Base-by-base conservation (phyloP, 1,140 invertebrate genomes). In the Pseudobourletiella spinata region DNA sequence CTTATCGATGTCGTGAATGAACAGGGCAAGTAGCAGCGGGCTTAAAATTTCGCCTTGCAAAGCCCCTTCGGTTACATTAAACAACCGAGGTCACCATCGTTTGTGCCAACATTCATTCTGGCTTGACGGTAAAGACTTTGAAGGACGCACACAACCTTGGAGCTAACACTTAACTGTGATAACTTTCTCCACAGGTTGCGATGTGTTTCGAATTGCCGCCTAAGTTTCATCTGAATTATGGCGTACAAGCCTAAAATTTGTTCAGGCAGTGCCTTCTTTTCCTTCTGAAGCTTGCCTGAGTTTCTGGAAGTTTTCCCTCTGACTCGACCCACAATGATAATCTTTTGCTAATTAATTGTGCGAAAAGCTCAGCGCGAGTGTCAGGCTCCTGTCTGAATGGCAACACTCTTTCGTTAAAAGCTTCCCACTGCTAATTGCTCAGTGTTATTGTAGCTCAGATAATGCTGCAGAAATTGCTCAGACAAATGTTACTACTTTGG, bases 281-380 rank as follows among this genome's bases (percentile, higher is more conserved):
- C 44, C 28, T 52, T 46, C 52, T 14, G 57, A 43, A 62, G 24
- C 60, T 54, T 3, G 51, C 51, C 30, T 62, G 60, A 14, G n/a
- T 16, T 29, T 62, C 60, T 25, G 60, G 51, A 26, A 62, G 20
- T 24, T 25, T 57, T 4, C 54, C 28, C 44, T 62, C 28, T 18
- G 46, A 18, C 3, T 59, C 18, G 2, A n/a, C 4, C 52, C 26
- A 55, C 18, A 32, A 32, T 15, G 14, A 3, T 6, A 32, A 15
- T 35, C 16, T 55, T 32, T 56, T 42, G 66, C 59, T n/a, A 68
- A 52, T 30, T 50, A 73, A 48, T 8, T 39, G 14, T 18, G 48
- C 64, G 26, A 72, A 71, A 2, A 72, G 22, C 65, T 73, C 72
- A 4, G 61, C 30, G 18, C 28, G 35, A 18, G 43, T 2, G 22